Conservation (phyloP, 2,113 vertebrate genomes). For the Kryptolebias marmoratus region DNA sequence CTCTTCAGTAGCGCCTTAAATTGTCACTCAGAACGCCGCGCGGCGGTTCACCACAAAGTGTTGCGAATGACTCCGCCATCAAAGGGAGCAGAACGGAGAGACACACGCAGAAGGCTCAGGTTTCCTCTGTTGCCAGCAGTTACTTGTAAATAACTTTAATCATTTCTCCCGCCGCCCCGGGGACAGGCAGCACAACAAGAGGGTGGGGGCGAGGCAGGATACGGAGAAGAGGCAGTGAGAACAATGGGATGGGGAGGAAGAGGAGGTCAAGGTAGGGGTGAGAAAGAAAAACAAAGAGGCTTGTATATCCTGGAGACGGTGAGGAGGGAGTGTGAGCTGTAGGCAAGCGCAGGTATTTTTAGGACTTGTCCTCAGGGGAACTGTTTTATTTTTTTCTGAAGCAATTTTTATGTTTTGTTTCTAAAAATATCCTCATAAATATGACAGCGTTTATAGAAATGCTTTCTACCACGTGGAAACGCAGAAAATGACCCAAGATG, state of each 20-base stretch:
- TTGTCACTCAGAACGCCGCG: conserved; percentile 49
- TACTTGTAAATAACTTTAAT: conserved; percentile 67
- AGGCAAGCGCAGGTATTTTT: conserved; percentile 68
- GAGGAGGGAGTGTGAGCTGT: conserved; percentile 41
- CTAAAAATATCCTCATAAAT: too few species aligned
- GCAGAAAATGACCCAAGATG: too few species aligned
- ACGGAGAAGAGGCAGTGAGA: conserved; percentile 50
- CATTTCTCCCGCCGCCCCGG: conserved; percentile 28
- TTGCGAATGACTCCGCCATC: conserved; percentile 42
- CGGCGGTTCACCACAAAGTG: conserved; percentile 24
- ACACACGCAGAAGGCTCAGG: conserved; percentile 4
- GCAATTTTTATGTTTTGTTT: too few species aligned
- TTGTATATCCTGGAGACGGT: conserved; percentile 62
- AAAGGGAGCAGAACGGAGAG: conserved; percentile 34
- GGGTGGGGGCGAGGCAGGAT: conserved; percentile 34
- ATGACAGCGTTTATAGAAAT: too few species aligned
- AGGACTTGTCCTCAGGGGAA: too few species aligned
- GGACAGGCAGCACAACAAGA: conserved; percentile 58
- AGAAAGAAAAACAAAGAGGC: conserved; percentile 40
- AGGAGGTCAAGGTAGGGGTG: conserved; percentile 11
- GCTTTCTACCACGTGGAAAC: too few species aligned
- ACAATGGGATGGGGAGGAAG: conserved; percentile 45
- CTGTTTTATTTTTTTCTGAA: too few species aligned
- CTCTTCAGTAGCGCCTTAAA: conserved; percentile 41
- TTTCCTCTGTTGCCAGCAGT: conserved; percentile 52